These are phyloP conservation scores for Chloroceryle amazona DNA, from an alignment of 2,797 vertebrate genomes.

Conservation along the genomic window DNA sequence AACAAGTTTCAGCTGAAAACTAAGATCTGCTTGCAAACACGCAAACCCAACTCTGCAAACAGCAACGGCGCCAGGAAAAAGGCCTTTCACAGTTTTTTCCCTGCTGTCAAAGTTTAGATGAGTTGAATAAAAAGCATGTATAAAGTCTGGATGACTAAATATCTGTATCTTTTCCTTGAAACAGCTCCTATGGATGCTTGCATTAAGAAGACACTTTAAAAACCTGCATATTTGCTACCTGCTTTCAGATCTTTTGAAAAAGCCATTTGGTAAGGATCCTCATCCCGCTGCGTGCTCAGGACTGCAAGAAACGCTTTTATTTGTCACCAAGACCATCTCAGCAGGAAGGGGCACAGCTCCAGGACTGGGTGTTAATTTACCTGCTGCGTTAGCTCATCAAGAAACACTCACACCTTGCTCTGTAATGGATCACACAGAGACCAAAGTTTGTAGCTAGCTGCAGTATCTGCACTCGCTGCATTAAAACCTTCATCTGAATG, in stretches of 20 bases:
- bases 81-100: background rate
- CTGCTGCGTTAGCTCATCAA: slow-evolving; percentile 36
- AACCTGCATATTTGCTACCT: background rate
- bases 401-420: slow-evolving; percentile 38
- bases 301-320: slow-evolving; percentile 28
- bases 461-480: accelerated
- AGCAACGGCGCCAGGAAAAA: background rate
- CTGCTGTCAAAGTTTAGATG: slow-evolving; percentile 10
- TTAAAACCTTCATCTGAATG: background rate
- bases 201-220: slow-evolving; percentile 14
- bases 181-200: background rate
- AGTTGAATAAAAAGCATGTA: slow-evolving; percentile 9
- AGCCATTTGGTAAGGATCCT: slow-evolving; percentile 6
- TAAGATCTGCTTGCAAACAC: slow-evolving; percentile 66
- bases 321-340: slow-evolving; percentile 20
- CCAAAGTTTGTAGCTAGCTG: slow-evolving; percentile 8
- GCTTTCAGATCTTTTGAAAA: background rate
- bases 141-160: slow-evolving; percentile 19
- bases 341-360: background rate
- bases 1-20: slow-evolving; percentile 65
- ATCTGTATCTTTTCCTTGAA: background rate
- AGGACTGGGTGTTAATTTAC: slow-evolving; percentile 41
- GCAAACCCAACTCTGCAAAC: slow-evolving; percentile 41
- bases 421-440: slow-evolving; percentile 8
- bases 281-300: background rate